A percentile compares a stretch with the other conserved stretches of the same genome.
phyloP scores from a whole-genome alignment of 2,888 invertebrate species.

The Morpho deidamia region DNA sequence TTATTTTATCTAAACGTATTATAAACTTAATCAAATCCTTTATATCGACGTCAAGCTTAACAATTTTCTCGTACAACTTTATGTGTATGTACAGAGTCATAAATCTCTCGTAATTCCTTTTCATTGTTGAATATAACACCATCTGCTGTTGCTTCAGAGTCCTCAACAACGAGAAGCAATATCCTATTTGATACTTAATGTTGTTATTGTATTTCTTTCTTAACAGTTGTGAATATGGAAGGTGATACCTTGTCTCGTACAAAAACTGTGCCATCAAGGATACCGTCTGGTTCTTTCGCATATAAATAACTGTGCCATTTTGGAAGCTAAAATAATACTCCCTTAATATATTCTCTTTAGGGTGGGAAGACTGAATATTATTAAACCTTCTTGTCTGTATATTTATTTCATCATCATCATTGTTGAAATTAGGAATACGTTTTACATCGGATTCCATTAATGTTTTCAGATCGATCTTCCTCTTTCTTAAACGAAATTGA shows the following conservation, averaged over 20 bases:
- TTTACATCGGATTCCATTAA: conserved; percentile 19
- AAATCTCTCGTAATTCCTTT: not conserved
- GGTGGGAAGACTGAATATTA: conserved; percentile 4
- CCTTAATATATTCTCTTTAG: conserved; percentile 4
- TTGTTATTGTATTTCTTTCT: conserved; percentile 33
- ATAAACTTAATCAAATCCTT: conserved; percentile 29
- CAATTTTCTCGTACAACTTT: conserved; percentile 36
- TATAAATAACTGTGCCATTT: not conserved
- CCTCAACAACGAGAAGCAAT: conserved; percentile 31
- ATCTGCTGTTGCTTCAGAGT: conserved; percentile 34
- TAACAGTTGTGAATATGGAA: conserved; percentile 33
- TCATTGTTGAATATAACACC: conserved; percentile 24
- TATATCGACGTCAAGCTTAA: conserved; percentile 34
- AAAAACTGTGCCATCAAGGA: conserved; percentile 40
- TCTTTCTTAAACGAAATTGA: conserved; percentile 19
- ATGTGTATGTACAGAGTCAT: conserved; percentile 24
- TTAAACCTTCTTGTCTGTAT: conserved; percentile 32
- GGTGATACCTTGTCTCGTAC: conserved; percentile 37
- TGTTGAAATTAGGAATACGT: conserved; percentile 27
- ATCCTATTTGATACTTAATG: conserved; percentile 38
- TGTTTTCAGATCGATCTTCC: conserved; percentile 18
- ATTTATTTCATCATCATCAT: conserved; percentile 26
- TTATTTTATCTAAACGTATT: conserved; percentile 5
- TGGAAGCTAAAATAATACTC: conserved; percentile 11
- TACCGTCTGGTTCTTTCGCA: conserved; percentile 21